Conservation (phyloP, 2,888 invertebrate genomes). For the Diaperis boleti region DNA sequence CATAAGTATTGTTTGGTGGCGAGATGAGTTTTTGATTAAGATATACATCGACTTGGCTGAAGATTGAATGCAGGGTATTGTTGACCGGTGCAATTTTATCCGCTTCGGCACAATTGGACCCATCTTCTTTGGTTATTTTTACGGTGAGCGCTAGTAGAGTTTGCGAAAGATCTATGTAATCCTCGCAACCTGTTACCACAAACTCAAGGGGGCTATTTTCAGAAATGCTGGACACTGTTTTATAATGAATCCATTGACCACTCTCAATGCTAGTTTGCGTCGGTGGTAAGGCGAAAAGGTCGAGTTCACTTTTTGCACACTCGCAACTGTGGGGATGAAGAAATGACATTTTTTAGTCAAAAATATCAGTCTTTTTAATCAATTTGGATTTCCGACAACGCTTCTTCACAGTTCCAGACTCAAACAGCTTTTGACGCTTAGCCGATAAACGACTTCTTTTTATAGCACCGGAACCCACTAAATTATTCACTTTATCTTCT, state of each 20-base stretch:
- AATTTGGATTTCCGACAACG: not conserved
- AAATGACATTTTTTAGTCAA: constrained; percentile 45
- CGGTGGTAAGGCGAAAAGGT: constrained; percentile 50
- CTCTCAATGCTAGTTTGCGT: constrained; percentile 50
- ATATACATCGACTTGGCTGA: constrained; percentile 29
- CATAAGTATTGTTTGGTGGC: too few relatives aligned
- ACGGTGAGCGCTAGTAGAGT: too few relatives aligned
- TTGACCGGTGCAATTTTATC: too few relatives aligned
- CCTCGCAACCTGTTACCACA: constrained; percentile 47
- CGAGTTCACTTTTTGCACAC: too few relatives aligned
- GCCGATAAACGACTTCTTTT: constrained; percentile 2
- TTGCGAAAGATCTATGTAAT: constrained; percentile 51
- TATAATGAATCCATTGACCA: constrained; percentile 48
- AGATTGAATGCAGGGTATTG: constrained; percentile 25
- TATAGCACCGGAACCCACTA: constrained; percentile 27
- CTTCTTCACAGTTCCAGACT: not conserved
- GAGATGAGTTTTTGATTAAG: constrained; percentile 28
- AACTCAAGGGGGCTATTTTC: constrained; percentile 52
- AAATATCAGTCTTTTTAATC: constrained; percentile 31
- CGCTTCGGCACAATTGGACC: too few relatives aligned
- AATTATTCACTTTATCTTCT: constrained; percentile 19
- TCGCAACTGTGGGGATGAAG: constrained; percentile 46
- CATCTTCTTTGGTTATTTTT: too few relatives aligned
- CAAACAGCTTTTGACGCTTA: not conserved
- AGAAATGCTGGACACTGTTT: constrained; percentile 47